A percentile compares a stretch with the other conserved stretches of the same genome.
phyloP scores from a whole-genome alignment of 2,113 vertebrate genomes.

The Alosa alosa region DNA sequence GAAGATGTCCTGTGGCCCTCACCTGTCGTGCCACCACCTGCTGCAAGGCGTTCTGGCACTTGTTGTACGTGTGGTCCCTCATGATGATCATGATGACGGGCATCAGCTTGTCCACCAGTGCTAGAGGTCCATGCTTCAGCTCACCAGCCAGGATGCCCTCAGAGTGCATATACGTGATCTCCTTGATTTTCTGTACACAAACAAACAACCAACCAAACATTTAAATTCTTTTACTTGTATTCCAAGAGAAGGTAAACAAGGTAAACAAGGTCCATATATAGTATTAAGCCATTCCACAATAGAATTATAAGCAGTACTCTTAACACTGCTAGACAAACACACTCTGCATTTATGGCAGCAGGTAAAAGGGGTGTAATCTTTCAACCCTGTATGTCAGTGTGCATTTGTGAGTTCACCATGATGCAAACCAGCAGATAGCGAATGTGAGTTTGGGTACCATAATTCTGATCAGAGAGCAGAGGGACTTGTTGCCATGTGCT shows the following conservation, averaged over 20 bases:
- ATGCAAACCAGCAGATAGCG: too few species aligned
- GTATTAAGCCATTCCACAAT: too few species aligned
- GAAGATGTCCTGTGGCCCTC: conserved; percentile 23
- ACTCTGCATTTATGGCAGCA: too few species aligned
- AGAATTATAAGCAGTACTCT: too few species aligned
- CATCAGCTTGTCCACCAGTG: conserved; percentile 97
- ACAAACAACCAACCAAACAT: not conserved
- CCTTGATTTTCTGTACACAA: conserved; percentile 90
- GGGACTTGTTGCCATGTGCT: too few species aligned
- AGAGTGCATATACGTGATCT: conserved; percentile 99
- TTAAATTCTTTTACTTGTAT: not conserved
- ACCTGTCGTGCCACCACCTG: conserved; percentile 94
- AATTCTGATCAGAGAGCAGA: too few species aligned
- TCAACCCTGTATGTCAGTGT: too few species aligned
- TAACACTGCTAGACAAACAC: too few species aligned
- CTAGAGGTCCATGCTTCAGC: conserved; percentile 91
- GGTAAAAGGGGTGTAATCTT: too few species aligned
- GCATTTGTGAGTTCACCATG: too few species aligned
- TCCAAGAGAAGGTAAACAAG: not conserved
- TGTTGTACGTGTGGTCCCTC: conserved; percentile 90
- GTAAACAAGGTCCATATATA: not conserved
- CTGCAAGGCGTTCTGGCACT: conserved; percentile 97
- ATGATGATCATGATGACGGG: conserved; percentile 99
- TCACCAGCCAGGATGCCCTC: conserved; percentile 96
- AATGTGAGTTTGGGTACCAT: too few species aligned